Percentiles rank a stretch among this genome's conserved stretches.
Conservation (phyloP, 1,140 invertebrate genomes). For the Lucilia cuprina region DNA sequence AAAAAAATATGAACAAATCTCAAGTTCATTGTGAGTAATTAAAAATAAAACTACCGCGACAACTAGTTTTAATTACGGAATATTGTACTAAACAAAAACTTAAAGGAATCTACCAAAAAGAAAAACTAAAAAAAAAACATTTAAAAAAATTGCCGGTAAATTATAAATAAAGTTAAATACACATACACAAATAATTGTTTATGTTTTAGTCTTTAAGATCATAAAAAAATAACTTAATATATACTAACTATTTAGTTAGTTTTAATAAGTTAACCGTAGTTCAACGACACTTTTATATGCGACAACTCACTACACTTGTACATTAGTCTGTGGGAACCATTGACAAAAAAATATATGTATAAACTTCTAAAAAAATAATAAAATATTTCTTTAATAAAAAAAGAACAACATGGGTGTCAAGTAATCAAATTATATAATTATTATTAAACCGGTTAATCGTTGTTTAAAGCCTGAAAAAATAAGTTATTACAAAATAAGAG, state of each 20-base stretch:
- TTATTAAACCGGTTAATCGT: slow-evolving; percentile 9
- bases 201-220: too few species aligned
- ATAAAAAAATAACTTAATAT: not conserved
- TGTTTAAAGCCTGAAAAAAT: too few species aligned
- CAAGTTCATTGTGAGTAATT: slow-evolving; percentile 25
- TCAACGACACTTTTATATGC: slow-evolving; percentile 17
- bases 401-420: slow-evolving; percentile 20
- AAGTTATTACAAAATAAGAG: too few species aligned
- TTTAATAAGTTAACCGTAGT: not conserved
- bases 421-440: slow-evolving; percentile 22
- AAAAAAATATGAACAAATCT: not conserved
- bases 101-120: not conserved
- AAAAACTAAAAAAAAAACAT: not conserved
- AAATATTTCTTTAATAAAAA: not conserved
- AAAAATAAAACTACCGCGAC: not conserved
- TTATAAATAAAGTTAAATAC: not conserved
- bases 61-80: slow-evolving; percentile 23
- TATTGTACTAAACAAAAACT: not conserved
- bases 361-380: not conserved
- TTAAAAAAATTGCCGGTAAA: slow-evolving; percentile 17
- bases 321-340: not conserved
- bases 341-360: not conserved
- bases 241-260: not conserved
- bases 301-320: not conserved
- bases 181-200: not conserved